Conservation (phyloP, 2,113 vertebrate genomes). For the Neopipo cinnamomea region DNA sequence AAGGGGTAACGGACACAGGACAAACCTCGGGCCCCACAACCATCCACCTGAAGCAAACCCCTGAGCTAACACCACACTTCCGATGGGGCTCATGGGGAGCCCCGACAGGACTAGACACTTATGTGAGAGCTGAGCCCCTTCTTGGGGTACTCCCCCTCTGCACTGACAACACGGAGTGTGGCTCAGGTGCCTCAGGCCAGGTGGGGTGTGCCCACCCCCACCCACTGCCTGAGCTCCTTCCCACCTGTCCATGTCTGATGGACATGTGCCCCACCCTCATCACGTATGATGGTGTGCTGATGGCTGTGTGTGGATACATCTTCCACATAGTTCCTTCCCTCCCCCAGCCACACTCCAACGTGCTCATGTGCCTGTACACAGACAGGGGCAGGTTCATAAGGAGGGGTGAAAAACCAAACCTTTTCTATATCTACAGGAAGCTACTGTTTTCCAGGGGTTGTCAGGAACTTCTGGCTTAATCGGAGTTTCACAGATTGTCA, state of each 20-base stretch:
- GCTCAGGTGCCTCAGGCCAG: neutral
- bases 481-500: neutral
- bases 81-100: neutral
- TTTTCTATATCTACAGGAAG: neutral
- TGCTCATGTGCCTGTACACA: neutral
- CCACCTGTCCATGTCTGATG: neutral
- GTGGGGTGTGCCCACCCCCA: neutral
- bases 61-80: neutral
- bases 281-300: neutral
- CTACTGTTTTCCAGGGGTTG: neutral
- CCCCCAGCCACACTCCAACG: neutral
- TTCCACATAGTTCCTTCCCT: neutral
- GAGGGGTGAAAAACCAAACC: fast-evolving
- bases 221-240: neutral
- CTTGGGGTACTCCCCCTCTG: neutral
- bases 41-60: neutral
- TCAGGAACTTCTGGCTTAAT: neutral
- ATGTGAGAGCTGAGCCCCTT: neutral
- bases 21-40: neutral
- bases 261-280: neutral
- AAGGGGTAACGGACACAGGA: neutral
- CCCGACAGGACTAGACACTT: neutral
- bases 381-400: neutral
- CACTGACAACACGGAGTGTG: neutral
- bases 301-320: neutral